Base-by-base conservation (phyloP, 2,888 invertebrate species). In the Carterocephalus palaemon region DNA sequence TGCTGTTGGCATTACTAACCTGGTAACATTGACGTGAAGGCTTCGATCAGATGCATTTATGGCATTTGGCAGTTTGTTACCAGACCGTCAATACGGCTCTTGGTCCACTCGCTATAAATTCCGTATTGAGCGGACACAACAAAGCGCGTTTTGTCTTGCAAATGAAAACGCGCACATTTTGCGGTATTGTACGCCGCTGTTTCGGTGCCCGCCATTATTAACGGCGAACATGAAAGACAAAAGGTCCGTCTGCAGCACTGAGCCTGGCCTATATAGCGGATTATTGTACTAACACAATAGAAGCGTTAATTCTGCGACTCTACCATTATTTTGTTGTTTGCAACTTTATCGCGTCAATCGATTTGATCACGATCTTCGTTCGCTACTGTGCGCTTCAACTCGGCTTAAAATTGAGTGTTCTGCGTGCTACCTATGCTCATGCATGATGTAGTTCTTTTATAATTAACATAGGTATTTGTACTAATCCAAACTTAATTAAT, bases 81-180 rank as follows among this genome's bases (percentile, higher is more conserved):
- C 73, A 61, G 64, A 64, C 71, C 81, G 81, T 84, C 85, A 85
- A 83, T 82, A 76, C 74, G 73, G 74, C 75, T 74, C 74, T 70
- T 75, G 70, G 81, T 80, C 82, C 83, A 70, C 73, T 74, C 75
- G 82, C 85, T 83, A 85, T 85, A 85, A 85, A 86, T 85, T 83
- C 77, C 75, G 83, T 83, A 85, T 86, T 82, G 84, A 84, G 73
- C 85, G 85, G 83, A 80, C 85, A 85, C 81, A 85, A 86, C 85
- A 86, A 86, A 83, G 85, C 84, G 70, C 80, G 86, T 86, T 86
- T 86, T 86, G 85, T 86, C 85, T 86, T 86, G 85, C 85, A 86
- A 86, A 86, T 86, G 85, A 86, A 86, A 86, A 85, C 84, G 85
- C 85, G 84, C 84, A 83, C 84, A 86, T 85, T 86, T 85, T 83